Base-by-base conservation (phyloP, 2,888 invertebrate genomes). In the Rotaria macrura region DNA sequence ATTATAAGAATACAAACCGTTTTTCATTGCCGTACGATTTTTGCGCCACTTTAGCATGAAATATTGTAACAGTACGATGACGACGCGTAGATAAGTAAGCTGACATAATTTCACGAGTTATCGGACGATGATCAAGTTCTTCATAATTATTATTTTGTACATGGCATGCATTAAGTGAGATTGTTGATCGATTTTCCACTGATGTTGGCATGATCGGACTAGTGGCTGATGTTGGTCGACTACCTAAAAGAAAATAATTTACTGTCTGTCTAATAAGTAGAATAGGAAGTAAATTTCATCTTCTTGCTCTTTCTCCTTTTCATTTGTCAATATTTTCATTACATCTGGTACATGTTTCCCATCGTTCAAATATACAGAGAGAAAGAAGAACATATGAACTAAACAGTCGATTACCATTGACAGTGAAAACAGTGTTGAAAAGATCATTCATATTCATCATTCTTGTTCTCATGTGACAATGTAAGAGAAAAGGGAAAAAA, bases 11-110 rank as follows among this genome's bases (percentile, higher is more conserved):
- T 17, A 85, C 89, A 87, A 87, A 92, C 92, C 99, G 93, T 91
- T 99, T 99, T 90, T 99, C 99, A 91, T 98, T 99, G 88, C 99
- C 99, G 90, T 99, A 99, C 0, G 97, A 98, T 90, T 99, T 99
- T 91, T 99, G 99, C 54, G 99, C 99, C 84, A 99, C 99, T 93
- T 99, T 99, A 84, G 99, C 99, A 92, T 99, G 99, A 86, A 97
- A 93, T 89, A 99, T 97, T 85, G 97, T 96, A 87, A 99, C 94
- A 38, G 96, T 94, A 23, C 74, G 90, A 87, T 91, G 90, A 57
- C 91, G 90, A 88, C 96, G 93, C 90, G 97, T 96, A 86, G 95
- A 93, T 89, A 99, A 93, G 91, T 99, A 99, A 86, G 95, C 94
- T 91, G 96, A 95, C 99, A 99, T 47, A 14, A 47, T 47, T 47